Conservation (phyloP, 2,797 vertebrate genomes). For the Apogon talboti region DNA sequence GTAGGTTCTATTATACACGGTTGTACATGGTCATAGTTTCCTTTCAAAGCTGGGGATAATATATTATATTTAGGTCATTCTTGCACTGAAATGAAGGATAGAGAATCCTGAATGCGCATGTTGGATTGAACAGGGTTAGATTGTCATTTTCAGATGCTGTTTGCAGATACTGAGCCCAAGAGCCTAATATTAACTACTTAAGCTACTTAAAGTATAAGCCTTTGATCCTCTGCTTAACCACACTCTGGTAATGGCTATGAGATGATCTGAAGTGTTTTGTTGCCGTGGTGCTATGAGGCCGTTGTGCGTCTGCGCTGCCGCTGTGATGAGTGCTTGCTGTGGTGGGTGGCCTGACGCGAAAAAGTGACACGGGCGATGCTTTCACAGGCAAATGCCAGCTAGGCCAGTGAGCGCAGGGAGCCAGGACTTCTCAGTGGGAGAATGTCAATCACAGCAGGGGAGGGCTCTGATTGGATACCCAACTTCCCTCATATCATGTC, state of each 20-base stretch:
- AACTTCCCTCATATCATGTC: slow-evolving; percentile 37
- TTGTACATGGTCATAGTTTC: no score
- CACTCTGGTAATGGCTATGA: neutral
- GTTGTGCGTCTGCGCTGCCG: neutral
- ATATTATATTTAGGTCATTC: no score
- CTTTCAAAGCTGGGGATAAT: no score
- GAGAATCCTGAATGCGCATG: neutral
- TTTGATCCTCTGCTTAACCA: neutral
- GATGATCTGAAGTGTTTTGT: neutral
- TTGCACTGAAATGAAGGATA: neutral
- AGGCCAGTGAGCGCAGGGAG: slow-evolving; percentile 58
- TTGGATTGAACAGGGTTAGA: neutral
- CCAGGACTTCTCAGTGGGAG: slow-evolving; percentile 58
- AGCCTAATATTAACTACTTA: neutral
- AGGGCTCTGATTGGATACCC: slow-evolving; percentile 52
- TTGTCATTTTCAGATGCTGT: neutral
- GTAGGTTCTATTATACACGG: no score
- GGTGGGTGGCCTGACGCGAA: slow-evolving; percentile 20
- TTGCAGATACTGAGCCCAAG: neutral
- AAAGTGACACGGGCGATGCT: slow-evolving; percentile 36
- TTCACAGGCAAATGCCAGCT: slow-evolving; percentile 57
- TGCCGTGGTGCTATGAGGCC: neutral
- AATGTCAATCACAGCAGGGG: slow-evolving; percentile 64
- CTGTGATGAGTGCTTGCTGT: slow-evolving; percentile 11
- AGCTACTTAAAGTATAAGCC: neutral